Percentiles rank a stretch among this genome's conserved stretches.
Conservation (phyloP, 1,140 invertebrate species). For the Sycophila sp. region DNA sequence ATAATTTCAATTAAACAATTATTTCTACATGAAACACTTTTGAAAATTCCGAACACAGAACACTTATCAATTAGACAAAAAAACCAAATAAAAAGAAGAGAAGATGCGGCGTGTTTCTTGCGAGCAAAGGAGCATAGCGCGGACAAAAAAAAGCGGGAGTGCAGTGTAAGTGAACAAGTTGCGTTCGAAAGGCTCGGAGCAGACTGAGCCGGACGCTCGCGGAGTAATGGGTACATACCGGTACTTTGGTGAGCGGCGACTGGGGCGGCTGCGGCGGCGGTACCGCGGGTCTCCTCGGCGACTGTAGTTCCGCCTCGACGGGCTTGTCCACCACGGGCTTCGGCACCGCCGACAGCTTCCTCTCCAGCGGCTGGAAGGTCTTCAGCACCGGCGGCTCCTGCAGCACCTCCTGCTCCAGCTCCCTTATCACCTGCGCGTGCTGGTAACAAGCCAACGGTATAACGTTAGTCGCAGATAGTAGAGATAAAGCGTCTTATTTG, state of each 20-base stretch:
- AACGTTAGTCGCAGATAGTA: too few relatives aligned
- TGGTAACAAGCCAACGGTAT: too few relatives aligned
- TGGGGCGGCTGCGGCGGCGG: conserved; percentile 70
- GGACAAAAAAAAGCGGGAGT: too few relatives aligned
- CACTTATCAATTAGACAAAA: too few relatives aligned
- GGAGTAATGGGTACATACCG: conserved; percentile 46
- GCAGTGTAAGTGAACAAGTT: background rate
- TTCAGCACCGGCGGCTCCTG: conserved; percentile 59
- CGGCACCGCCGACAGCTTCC: conserved; percentile 58
- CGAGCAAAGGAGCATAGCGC: background rate
- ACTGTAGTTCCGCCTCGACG: conserved; percentile 62
- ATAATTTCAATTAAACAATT: too few relatives aligned
- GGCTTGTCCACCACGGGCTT: conserved; percentile 56
- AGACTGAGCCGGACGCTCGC: background rate
- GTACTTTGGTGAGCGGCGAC: conserved; percentile 62
- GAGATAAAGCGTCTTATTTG: background rate
- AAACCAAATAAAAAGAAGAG: conserved; percentile 3
- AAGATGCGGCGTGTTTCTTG: background rate
- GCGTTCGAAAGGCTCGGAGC: background rate
- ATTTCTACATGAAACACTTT: too few relatives aligned
- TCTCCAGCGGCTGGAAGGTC: conserved; percentile 64
- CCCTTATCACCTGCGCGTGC: conserved; percentile 62
- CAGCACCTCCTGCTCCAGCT: conserved; percentile 49
- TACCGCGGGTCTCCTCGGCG: conserved; percentile 65
- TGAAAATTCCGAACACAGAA: too few relatives aligned